A percentile compares a stretch with the other conserved stretches of the same genome.
Evolutionary conservation across 2,113 vertebrate species (phyloP).

Genomic region (Zosterops borbonicus): DNA sequence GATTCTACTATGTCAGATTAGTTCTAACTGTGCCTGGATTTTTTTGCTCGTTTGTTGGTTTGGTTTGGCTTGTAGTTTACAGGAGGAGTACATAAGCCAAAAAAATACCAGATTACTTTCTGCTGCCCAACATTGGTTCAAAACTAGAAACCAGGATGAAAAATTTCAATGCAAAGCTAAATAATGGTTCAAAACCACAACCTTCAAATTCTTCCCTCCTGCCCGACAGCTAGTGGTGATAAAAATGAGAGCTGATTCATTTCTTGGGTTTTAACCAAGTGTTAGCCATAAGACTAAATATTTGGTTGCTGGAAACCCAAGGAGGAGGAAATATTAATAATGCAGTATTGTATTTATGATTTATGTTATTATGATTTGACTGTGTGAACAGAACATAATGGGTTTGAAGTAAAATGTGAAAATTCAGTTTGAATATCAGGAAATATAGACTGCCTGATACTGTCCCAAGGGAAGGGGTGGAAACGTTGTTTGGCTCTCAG

Average conservation of each 20-base stretch:
- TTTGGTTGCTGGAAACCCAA: slow-evolving; percentile 6
- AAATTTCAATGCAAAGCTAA: not conserved
- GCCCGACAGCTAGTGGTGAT: not conserved
- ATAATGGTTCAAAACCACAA: not conserved
- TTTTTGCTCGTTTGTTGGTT: not conserved
- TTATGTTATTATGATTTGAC: not conserved
- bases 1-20: not conserved
- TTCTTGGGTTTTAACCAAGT: slow-evolving; percentile 33
- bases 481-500: not conserved
- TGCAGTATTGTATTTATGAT: slow-evolving; percentile 29
- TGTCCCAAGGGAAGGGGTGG: not conserved
- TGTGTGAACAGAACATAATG: not conserved
- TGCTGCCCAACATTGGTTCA: not conserved
- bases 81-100: not conserved
- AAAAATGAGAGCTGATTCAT: slow-evolving; percentile 30
- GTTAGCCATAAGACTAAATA: slow-evolving; percentile 16
- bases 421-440: not conserved
- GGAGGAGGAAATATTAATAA: slow-evolving; percentile 36
- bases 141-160: not conserved
- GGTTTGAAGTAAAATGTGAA: not conserved
- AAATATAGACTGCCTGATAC: not conserved
- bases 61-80: not conserved
- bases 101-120: not conserved
- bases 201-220: not conserved
- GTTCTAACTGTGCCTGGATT: not conserved